These are phyloP conservation scores for Chelonia mydas DNA, from an alignment of 2,797 vertebrate species.

Conservation along the genomic window DNA sequence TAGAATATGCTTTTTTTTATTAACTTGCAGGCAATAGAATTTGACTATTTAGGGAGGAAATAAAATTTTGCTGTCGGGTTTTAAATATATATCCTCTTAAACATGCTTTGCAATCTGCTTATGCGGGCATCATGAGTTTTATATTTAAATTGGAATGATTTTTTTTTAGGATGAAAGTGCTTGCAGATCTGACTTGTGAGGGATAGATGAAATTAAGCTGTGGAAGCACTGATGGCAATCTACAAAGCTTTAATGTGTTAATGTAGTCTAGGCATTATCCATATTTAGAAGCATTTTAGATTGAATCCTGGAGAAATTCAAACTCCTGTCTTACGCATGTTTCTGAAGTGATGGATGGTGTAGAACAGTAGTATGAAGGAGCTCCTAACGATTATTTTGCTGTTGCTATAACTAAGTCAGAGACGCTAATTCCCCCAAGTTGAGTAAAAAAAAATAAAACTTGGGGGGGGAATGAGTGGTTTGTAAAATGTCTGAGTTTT, in stretches of 20 bases:
- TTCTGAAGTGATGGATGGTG: constrained; percentile 3
- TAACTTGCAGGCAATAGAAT: not conserved
- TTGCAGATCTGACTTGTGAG: constrained; percentile 24
- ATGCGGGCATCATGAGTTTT: constrained; percentile 4
- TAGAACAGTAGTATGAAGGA: not conserved
- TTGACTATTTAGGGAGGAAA: not conserved
- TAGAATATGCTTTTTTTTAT: not conserved
- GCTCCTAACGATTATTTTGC: constrained; percentile 15
- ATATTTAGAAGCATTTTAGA: constrained; percentile 7
- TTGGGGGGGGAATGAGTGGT: not conserved
- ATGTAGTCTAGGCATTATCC: not conserved
- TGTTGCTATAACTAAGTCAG: not conserved
- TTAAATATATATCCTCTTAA: constrained; percentile 18
- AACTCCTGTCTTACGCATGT: not conserved
- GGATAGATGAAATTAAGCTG: constrained; percentile 29
- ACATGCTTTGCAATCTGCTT: not conserved
- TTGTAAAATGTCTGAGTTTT: not conserved
- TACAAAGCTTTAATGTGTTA: constrained; percentile 37
- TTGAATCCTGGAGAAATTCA: constrained; percentile 10
- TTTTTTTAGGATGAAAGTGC: constrained; percentile 13
- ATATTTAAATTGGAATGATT: not conserved
- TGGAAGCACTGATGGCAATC: constrained; percentile 26
- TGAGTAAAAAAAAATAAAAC: not conserved
- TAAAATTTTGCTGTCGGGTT: constrained; percentile 20
- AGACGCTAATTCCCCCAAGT: not conserved